Base-by-base conservation (phyloP, 1,140 invertebrate species). In the Leptinotarsa lineolata region DNA sequence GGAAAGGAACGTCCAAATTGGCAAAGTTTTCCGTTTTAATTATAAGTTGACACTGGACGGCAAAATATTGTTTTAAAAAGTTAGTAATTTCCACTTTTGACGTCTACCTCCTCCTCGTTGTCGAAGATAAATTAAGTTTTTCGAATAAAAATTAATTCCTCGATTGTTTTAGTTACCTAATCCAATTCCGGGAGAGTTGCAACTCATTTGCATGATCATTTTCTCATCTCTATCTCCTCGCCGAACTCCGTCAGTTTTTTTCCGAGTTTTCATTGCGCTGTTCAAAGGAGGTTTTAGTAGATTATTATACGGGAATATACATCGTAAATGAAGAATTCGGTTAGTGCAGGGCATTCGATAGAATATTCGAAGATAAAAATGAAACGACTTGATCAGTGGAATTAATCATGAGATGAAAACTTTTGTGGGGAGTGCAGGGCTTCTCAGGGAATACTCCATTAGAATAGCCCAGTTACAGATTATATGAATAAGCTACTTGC, bases 111-210 rank as follows among this genome's bases (percentile, higher is more conserved):
- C 44, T 59, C 20, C 15, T 64, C 61, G 21, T 60, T 30, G n/a
- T 45, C 61, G n/a, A 59, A 20, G 46, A 72, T 65, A 64, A 72
- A 72, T 72, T 61, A 64, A 61, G 61, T 64, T 54, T 72, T 18
- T 18, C 69, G 46, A 64, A 72, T 72, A 72, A 72, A 65, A 72
- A 72, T 72, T 72, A 72, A 72, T 70, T 60, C 39, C 69, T 70
- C 59, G 22, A 70, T 72, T 72, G 60, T 72, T 72, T 64, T 64
- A 72, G 22, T 72, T 54, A 54, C 48, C 48, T 72, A 72, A 46
- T 63, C 61, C 11, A 65, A 64, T 64, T 72, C 24, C 30, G 61
- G 44, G 18, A 64, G 60, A 20, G 70, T 72, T 72, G 30, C 58
- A 72, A 64, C 18, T 48, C 39, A 64, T 72, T 72, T 72, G 61